Percentiles rank a stretch among this genome's conserved stretches.
Conservation (phyloP, 1,140 invertebrate genomes). For the Aphis craccivora region DNA sequence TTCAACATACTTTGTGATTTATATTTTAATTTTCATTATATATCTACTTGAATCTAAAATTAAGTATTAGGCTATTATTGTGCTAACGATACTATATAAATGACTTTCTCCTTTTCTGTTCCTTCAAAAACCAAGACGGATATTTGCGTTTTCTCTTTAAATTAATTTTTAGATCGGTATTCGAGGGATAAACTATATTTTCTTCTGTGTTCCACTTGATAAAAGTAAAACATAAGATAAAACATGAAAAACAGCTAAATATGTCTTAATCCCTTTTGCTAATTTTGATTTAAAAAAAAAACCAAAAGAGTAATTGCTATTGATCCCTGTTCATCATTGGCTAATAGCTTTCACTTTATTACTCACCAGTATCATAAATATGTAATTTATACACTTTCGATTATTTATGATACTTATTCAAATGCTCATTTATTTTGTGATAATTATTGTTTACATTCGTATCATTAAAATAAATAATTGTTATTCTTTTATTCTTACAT, state of each 20-base stretch:
- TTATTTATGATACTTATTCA: not conserved
- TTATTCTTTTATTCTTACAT: not conserved
- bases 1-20: not conserved
- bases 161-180: not conserved
- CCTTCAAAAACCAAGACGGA: not conserved
- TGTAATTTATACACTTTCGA: constrained; percentile 6
- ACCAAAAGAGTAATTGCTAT: not conserved
- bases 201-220: not conserved
- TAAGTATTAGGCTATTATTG: not conserved
- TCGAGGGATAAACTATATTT: not conserved
- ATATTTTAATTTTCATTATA: not conserved
- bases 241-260: too few species aligned
- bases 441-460: not conserved
- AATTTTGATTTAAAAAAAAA: not conserved
- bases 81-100: not conserved
- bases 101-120: constrained; percentile 19
- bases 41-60: not conserved
- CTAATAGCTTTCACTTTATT: constrained; percentile 34
- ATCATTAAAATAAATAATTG: not conserved
- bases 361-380: not conserved
- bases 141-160: constrained; percentile 40
- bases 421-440: not conserved
- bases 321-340: not conserved
- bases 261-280: not conserved
- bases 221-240: not conserved